A percentile compares a stretch with the other conserved stretches of the same genome.
phyloP scores from a whole-genome alignment of 2,113 vertebrate genomes.

The Boleophthalmus pectinirostris region DNA sequence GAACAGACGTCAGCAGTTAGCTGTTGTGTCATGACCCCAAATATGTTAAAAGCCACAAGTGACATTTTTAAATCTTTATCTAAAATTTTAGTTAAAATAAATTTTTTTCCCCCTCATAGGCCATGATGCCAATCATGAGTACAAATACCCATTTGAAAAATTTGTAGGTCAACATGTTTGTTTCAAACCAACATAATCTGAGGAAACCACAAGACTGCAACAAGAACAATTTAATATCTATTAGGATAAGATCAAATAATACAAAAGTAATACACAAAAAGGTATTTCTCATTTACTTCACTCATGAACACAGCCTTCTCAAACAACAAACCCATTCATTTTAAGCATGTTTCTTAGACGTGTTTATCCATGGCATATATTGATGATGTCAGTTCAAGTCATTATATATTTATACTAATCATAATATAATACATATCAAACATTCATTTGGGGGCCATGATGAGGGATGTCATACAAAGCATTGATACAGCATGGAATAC shows the following conservation, averaged over 20 bases:
- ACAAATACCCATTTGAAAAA: neutral
- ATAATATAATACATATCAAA: conserved; percentile 70
- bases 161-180: neutral
- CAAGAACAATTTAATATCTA: conserved; percentile 76
- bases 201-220: conserved; percentile 53
- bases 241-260: conserved; percentile 73
- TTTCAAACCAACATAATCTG: neutral
- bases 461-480: conserved; percentile 53
- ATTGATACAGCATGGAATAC: conserved; percentile 48
- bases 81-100: neutral
- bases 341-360: conserved; percentile 45
- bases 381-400: conserved; percentile 46
- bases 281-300: conserved; percentile 49
- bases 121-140: neutral
- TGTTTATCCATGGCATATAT: conserved; percentile 60
- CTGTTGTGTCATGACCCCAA: neutral
- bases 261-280: conserved; percentile 76
- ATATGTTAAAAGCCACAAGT: conserved; percentile 7
- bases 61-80: neutral
- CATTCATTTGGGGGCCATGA: conserved; percentile 31
- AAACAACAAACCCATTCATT: conserved; percentile 30
- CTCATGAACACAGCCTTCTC: conserved; percentile 48
- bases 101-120: neutral
- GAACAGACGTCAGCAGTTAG: neutral
- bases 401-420: conserved; percentile 62